Base-by-base conservation (phyloP, 1,140 invertebrate genomes). In the Cotesia glomerata region DNA sequence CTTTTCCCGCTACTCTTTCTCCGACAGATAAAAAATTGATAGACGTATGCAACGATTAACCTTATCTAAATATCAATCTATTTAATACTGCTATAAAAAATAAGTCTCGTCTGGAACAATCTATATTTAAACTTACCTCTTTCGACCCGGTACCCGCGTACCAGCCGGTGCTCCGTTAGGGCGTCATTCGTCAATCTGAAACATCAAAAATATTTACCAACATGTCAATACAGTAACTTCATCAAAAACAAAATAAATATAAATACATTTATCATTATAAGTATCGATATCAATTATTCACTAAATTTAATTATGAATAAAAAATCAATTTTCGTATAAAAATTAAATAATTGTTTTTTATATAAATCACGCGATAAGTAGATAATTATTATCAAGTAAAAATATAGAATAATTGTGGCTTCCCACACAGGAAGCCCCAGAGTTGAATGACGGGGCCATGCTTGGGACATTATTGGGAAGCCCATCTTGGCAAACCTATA, bases 181-280 rank as follows among this genome's bases (percentile, higher is more conserved):
- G 80, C 81, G 77, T 84, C 84, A 84, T 86, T 84, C 79, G 81
- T 80, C 77, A 80, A 85, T 84, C 84, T 85, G 75, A 7, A 81
- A 82, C 66, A 80, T 72, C 72, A 74, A 81, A 78, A 58, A 73
- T 72, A 74, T 36, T 61, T 62, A n/a, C n/a, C 9, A 51, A 63
- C 56, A 52, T 45, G 61, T 35, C 52, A 26, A 65, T 52, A 39
- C 7, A 3, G 51, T 51, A 39, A 36, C 5, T 4, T 36, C 0
- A 64, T 34, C 34, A 36, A 36, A n/a, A 13, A 13, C 5, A 3
- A n/a, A 16, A 56, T 18, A 56, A 56, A 16, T 13, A 16, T 56
- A 7, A 56, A 18, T 56, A 16, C n/a, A 56, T 56, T 56, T 1
- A 2, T 26, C 26, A 26, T 26, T 26, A 26, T 26, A 26, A 18